These are phyloP conservation scores for Orchestes rusci DNA, from an alignment of 2,888 invertebrate species.

Conservation along the genomic window DNA sequence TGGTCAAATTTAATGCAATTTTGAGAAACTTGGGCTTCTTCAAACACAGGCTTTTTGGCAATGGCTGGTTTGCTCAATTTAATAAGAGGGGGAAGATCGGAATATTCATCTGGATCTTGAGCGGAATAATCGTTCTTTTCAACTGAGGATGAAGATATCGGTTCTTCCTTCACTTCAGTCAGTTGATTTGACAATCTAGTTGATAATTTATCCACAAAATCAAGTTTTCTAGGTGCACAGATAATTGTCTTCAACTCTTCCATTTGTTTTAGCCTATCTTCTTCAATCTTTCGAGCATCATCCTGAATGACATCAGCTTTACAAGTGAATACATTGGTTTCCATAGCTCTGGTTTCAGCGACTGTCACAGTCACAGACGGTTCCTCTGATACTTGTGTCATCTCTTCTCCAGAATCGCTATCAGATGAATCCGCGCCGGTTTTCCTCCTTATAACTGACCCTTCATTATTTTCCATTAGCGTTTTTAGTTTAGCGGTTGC, in stretches of 20 bases:
- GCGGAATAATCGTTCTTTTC: too few relatives aligned
- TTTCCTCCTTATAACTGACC: conserved; percentile 2
- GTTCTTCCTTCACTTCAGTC: conserved; percentile 1
- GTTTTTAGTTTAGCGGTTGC: conserved; percentile 29
- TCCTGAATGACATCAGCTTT: conserved; percentile 42
- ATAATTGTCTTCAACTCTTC: conserved; percentile 43
- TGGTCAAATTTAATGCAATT: conserved; percentile 26
- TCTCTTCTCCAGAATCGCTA: neutral
- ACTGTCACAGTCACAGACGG: neutral
- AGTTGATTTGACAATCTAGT: conserved; percentile 29
- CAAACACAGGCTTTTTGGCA: conserved; percentile 27
- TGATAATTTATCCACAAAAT: conserved; percentile 36
- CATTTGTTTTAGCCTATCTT: conserved; percentile 47
- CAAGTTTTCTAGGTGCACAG: conserved; percentile 33
- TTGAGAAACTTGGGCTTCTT: conserved; percentile 19
- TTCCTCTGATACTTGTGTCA: neutral
- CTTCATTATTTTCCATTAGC: conserved; percentile 27
- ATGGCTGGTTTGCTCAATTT: conserved; percentile 6
- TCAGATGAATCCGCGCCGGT: neutral
- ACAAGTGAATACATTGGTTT: conserved; percentile 35
- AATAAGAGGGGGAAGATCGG: conserved; percentile 5
- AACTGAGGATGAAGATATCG: too few relatives aligned
- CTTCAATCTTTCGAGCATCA: conserved; percentile 44
- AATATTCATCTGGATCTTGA: too few relatives aligned
- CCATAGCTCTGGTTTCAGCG: neutral